These are phyloP conservation scores for Eonycteris spelaea DNA, from an alignment of 2,113 vertebrate genomes.

Conservation along the genomic window DNA sequence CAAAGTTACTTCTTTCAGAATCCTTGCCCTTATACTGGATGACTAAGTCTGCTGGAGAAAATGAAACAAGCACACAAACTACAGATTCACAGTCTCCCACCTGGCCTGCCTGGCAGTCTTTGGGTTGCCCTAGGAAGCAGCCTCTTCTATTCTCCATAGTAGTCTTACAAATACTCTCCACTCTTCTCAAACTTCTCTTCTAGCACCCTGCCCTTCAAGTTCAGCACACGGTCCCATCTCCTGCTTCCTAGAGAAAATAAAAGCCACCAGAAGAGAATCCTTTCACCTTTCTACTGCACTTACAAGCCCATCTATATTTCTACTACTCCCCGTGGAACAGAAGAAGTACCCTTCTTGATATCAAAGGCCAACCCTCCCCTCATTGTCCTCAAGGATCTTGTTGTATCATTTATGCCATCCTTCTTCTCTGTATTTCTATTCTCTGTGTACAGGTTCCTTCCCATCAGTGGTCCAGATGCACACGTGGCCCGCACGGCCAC, in stretches of 20 bases:
- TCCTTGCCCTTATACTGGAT: not conserved
- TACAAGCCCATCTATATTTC: not conserved
- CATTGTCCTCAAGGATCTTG: not conserved
- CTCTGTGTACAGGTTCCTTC: not conserved
- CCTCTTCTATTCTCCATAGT: not conserved
- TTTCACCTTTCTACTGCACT: not conserved
- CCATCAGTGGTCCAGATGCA: not conserved
- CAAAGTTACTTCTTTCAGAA: not conserved
- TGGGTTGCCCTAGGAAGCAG: not conserved
- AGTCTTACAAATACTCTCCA: not conserved
- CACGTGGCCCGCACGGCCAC: not conserved
- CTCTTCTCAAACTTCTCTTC: not conserved
- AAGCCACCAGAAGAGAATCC: not conserved
- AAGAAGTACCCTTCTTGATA: not conserved
- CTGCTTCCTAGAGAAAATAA: not conserved
- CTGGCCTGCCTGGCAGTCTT: not conserved
- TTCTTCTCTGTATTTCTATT: not conserved
- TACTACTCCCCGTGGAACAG: not conserved
- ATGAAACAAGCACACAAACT: not conserved
- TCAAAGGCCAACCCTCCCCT: not conserved
- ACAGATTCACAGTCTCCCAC: not conserved
- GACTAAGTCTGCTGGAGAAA: not conserved
- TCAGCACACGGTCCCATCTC: not conserved
- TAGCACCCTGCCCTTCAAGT: not conserved
- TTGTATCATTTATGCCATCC: not conserved